A percentile compares a stretch with the other conserved stretches of the same genome.
These are phyloP conservation scores for Drosophila gunungcola DNA, from an alignment of 1,140 invertebrate genomes.

Conservation along the genomic window DNA sequence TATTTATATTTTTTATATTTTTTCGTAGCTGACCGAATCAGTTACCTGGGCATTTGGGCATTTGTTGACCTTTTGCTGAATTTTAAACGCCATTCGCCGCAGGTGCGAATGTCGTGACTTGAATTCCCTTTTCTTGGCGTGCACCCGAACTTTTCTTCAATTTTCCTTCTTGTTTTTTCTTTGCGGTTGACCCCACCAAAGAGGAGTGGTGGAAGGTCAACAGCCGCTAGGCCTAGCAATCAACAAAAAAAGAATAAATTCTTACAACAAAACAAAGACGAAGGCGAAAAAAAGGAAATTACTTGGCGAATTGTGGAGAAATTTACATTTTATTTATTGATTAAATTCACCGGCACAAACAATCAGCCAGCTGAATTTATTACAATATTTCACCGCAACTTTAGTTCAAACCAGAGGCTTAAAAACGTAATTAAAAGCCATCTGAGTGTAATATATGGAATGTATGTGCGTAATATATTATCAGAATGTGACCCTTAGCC, in stretches of 20 bases:
- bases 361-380: conserved; percentile 22
- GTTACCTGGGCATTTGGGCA: conserved; percentile 36
- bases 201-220: conserved; percentile 24
- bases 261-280: neutral
- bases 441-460: conserved; percentile 4
- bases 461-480: conserved; percentile 4
- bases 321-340: conserved; percentile 42
- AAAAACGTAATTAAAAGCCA: conserved; percentile 47
- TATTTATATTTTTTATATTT: neutral
- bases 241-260: conserved; percentile 18
- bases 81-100: conserved; percentile 62
- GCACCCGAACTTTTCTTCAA: conserved; percentile 22
- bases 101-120: conserved; percentile 70
- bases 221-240: conserved; percentile 37
- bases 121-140: conserved; percentile 49
- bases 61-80: conserved; percentile 54
- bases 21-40: conserved; percentile 27
- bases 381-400: conserved; percentile 19
- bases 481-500: conserved; percentile 6
- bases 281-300: conserved; percentile 9
- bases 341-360: conserved; percentile 26
- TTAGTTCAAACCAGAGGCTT: conserved; percentile 3
- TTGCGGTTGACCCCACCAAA: conserved; percentile 13
- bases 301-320: conserved; percentile 21
- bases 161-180: conserved; percentile 7